Base-by-base conservation (phyloP, 2,888 invertebrate species). In the Horisme vitalbata region DNA sequence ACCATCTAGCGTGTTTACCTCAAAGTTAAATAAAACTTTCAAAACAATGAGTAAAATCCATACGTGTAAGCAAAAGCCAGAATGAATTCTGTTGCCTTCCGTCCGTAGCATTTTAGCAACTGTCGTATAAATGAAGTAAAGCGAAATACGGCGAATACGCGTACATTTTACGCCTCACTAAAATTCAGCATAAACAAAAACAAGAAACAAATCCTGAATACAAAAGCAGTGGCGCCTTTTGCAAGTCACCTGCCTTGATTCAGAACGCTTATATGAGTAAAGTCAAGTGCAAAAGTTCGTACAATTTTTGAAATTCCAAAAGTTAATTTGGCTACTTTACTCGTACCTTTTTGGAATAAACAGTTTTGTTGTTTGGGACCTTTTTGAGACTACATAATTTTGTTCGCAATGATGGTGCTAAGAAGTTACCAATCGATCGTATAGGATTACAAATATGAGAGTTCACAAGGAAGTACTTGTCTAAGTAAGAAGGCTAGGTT, bases 171-270 rank as follows among this genome's bases (percentile, higher is more conserved):
- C 31, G 43, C 21, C 35, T 43, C 35, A 36, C 30, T 43, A 30
- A 43, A 35, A 43, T 43, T 24, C 35, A 24, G 23, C 34, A 41
- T 14, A 43, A 43, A 43, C 43, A 35, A 43, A 41, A 43, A 43
- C 35, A 43, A 15, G 35, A 18, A 35, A 50, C 53, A 41, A 30
- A 43, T 44, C 36, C 33, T 37, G 53, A 49, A 49, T 53, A 49
- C 43, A 41, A 49, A 53, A 50, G 14, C 14, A 7, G 27, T 23
- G 35, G 32, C 18, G 11, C 15, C 27, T 13, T 33, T 28, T 41
- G 30, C 44, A 35, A 11, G 39, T 39, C 27, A 36, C 36, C 32
- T 32, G 34, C 15, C 23, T 34, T 13, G 9, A 23, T n/a, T 28
- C 28, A 13, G 28, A 8, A 8, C 28, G 8, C 13, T 12, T 28